phyloP scores from a whole-genome alignment of 1,140 invertebrate species.

The Solen grandis region DNA sequence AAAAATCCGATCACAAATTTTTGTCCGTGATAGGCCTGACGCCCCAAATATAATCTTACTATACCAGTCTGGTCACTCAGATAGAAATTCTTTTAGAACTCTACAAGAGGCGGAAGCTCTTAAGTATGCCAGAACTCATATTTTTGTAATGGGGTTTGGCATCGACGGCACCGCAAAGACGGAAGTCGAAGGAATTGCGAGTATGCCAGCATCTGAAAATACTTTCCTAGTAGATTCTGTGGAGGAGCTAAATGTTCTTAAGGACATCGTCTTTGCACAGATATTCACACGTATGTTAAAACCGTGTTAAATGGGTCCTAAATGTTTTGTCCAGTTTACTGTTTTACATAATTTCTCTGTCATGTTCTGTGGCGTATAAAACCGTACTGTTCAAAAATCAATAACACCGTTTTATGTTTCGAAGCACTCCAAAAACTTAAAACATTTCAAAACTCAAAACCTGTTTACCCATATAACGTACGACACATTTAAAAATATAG shows the following conservation, averaged over 20 bases:
- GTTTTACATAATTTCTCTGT: neutral
- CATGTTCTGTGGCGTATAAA: constrained; percentile 18
- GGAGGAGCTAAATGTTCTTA: constrained; percentile 57
- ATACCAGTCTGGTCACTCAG: constrained; percentile 60
- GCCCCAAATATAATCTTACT: constrained; percentile 65
- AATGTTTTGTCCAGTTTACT: neutral
- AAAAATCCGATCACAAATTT: constrained; percentile 60
- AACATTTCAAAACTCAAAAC: neutral
- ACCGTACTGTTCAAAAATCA: neutral
- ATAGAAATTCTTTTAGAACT: constrained; percentile 52
- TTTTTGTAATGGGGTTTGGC: constrained; percentile 64
- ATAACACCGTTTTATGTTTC: neutral
- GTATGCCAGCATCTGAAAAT: constrained; percentile 62
- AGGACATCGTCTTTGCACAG: constrained; percentile 62
- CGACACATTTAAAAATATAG: too few relatives aligned
- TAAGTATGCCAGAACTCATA: constrained; percentile 52
- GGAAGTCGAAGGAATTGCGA: constrained; percentile 66
- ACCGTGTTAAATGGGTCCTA: neutral
- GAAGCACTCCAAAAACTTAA: neutral
- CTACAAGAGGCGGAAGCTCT: constrained; percentile 55
- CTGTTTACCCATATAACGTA: neutral
- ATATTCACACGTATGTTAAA: constrained; percentile 65
- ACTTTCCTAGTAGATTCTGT: constrained; percentile 30
- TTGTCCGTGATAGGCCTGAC: constrained; percentile 65
- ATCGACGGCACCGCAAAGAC: constrained; percentile 43